Evolutionary conservation across 2,888 invertebrate species (phyloP).

Genomic region (Steinernema scapterisci): DNA sequence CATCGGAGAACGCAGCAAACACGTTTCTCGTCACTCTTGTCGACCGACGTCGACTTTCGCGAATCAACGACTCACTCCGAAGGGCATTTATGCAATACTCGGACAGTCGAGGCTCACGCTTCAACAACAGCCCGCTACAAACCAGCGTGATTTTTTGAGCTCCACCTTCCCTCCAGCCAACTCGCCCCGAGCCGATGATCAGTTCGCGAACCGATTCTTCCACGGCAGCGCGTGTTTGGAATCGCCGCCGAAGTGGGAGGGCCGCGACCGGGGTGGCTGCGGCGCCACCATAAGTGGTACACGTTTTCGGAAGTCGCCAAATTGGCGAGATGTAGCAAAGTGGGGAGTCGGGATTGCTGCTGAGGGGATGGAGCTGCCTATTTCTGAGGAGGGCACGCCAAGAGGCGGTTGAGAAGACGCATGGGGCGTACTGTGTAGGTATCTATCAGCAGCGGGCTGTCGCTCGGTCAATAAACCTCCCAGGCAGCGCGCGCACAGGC

Average conservation of each 20-base stretch:
- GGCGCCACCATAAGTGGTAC: constrained; percentile 6
- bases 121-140: background rate
- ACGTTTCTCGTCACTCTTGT: constrained; percentile 22
- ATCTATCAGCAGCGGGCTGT: background rate
- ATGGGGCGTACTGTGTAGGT: constrained; percentile 2
- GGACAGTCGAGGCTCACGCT: too few species aligned
- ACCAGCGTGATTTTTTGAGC: background rate
- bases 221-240: background rate
- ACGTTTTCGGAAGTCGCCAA: constrained; percentile 11
- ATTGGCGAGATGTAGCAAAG: constrained; percentile 23
- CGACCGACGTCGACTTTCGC: constrained; percentile 15
- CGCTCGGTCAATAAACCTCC: constrained; percentile 24
- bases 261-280: background rate
- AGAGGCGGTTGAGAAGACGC: constrained; percentile 6
- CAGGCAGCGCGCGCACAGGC: background rate
- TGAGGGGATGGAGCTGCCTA: background rate
- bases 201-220: background rate
- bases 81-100: constrained; percentile 27
- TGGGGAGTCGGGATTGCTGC: background rate
- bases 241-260: background rate
- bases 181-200: background rate
- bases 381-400: background rate
- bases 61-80: background rate
- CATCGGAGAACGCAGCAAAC: constrained; percentile 15
- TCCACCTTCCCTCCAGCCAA: background rate